Evolutionary conservation across 2,888 invertebrate genomes (phyloP).

Genomic region (Dascillus cervinus): DNA sequence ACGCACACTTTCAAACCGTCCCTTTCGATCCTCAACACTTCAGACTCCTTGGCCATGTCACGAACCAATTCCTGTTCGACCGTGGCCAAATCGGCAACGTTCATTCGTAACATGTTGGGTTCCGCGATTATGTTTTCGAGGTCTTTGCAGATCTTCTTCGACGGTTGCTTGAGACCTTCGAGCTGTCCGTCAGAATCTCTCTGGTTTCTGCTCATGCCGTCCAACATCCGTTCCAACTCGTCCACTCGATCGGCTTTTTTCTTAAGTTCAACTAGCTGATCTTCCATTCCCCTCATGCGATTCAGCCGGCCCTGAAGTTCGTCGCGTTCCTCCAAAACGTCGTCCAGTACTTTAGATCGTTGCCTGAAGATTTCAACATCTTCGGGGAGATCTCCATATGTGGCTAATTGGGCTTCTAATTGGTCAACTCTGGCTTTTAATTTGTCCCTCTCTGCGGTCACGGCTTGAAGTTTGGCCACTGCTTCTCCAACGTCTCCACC

Average conservation of each 20-base stretch:
- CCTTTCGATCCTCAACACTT: conserved; percentile 32
- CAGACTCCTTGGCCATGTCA: conserved; percentile 28
- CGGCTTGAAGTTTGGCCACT: too few relatives aligned
- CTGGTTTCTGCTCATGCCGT: conserved; percentile 4
- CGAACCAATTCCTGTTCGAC: conserved; percentile 25
- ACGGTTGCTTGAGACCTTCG: conserved; percentile 1
- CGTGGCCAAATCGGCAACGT: conserved; percentile 18
- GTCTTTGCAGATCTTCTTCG: conserved; percentile 9
- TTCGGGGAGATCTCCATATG: conserved; percentile 24
- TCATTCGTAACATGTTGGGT: conserved; percentile 18
- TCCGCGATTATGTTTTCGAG: conserved; percentile 15
- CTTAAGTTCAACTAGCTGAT: conserved; percentile 20
- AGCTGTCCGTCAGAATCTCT: conserved; percentile 1
- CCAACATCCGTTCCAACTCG: conserved; percentile 25
- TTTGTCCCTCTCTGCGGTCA: conserved; percentile 14
- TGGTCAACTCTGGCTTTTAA: conserved; percentile 20
- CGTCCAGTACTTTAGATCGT: conserved; percentile 25
- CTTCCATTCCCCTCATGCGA: conserved; percentile 19
- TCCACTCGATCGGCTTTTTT: conserved; percentile 8
- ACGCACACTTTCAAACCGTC: conserved; percentile 26
- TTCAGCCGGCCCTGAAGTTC: conserved; percentile 26
- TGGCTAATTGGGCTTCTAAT: conserved; percentile 22
- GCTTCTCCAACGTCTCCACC: conserved; percentile 1
- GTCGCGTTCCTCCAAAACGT: conserved; percentile 27
- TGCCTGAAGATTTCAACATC: conserved; percentile 25